Percentiles rank a stretch among this genome's conserved stretches.
These are phyloP conservation scores for Mesitornis unicolor DNA, from an alignment of 2,113 vertebrate genomes.

Conservation along the genomic window DNA sequence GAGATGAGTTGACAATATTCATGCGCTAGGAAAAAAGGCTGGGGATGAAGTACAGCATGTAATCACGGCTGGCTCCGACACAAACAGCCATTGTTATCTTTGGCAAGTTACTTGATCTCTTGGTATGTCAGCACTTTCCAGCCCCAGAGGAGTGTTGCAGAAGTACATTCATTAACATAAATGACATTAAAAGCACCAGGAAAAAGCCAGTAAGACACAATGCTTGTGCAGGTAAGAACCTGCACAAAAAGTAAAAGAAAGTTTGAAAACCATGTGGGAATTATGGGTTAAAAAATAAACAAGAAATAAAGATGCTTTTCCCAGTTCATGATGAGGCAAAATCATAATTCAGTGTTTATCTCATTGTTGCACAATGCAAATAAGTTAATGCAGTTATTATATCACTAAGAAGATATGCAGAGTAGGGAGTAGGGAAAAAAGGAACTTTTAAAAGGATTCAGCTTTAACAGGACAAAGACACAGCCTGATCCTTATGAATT, in stretches of 20 bases:
- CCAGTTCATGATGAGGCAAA: background rate
- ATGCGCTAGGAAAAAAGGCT: background rate
- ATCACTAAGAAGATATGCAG: background rate
- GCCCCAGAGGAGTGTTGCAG: background rate
- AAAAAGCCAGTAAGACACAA: background rate
- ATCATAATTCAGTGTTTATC: background rate
- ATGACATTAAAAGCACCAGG: background rate
- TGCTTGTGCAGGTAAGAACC: background rate
- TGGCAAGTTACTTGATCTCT: background rate
- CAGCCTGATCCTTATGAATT: background rate
- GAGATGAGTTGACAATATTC: slow-evolving; percentile 18
- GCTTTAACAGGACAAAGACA: background rate
- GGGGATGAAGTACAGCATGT: background rate
- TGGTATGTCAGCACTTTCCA: background rate
- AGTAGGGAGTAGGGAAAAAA: background rate
- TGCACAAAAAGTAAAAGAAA: background rate
- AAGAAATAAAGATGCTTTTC: background rate
- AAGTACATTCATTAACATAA: slow-evolving; percentile 31
- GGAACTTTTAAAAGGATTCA: background rate
- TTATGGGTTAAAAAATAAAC: background rate
- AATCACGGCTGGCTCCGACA: slow-evolving; percentile 1
- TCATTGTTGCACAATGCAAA: background rate
- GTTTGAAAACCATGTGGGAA: background rate
- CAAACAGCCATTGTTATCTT: slow-evolving; percentile 3
- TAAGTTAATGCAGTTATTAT: background rate